Evolutionary conservation across 2,113 vertebrate species (phyloP), one percentile per base, ranked within the genome.

Genomic region (Neoarius graeffei): DNA sequence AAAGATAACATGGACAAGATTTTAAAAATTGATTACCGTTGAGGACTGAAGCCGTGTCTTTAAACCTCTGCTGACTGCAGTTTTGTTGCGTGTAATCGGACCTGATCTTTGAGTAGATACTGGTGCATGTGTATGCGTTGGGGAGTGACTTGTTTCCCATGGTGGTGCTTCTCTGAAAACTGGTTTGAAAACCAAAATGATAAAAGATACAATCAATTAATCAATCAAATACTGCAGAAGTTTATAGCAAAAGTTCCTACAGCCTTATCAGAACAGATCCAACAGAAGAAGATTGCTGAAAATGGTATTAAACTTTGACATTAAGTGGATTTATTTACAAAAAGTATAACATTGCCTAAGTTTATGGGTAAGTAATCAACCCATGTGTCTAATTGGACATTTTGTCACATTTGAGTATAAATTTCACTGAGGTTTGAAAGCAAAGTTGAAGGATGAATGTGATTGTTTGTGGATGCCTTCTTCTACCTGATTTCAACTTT

Each of bases 11-110:
- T n/a, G 3, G 69, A 7, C 74, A 25, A 54, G 48, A 77, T 13
- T 79, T 6, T 13, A 54, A 9, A 50, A 50, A 50, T 13, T n/a
- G 1, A 13, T 86, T 90, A 90, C 89, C 87, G 81, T 23, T 74
- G 85, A 90, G 11, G 81, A 81, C 56, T 59, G 85, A 57, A 0
- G 81, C 7, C 42, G 86, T 57, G 62, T 81, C 35, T 71, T 76
- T n/a, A 83, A 25, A 60, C 9, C 23, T 42, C 48, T 83, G 23
- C 48, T 76, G 62, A 42, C 19, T 64, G 79, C 42, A 64, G 86
- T 67, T 59, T 79, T 54, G 27, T 80, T 87, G 17, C 59, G 42
- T 50, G 14, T 73, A 11, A 19, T 17, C n/a, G 15, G 42, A 59
- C 52, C 27, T 77, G 86, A 74, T 77, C 50, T 10, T 84, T 84